Percentiles rank a stretch among this genome's conserved stretches.
phyloP scores from a whole-genome alignment of 2,888 invertebrate genomes.

The Epiperipatus broadwayi region DNA sequence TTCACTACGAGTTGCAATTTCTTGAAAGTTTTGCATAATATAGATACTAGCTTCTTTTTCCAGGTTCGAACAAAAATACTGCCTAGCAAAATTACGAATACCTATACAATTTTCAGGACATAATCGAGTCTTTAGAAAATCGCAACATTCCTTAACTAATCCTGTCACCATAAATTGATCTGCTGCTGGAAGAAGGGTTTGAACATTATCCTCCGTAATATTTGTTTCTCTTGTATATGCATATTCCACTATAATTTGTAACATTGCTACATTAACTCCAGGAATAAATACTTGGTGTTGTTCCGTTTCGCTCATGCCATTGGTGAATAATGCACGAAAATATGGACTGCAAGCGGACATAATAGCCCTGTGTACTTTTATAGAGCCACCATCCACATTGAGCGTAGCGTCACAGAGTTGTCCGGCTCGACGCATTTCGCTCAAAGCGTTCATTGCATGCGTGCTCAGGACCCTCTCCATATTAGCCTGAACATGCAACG shows the following conservation, averaged over 20 bases:
- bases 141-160: slow-evolving; percentile 57
- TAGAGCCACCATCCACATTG: slow-evolving; percentile 56
- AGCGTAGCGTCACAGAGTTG: slow-evolving; percentile 68
- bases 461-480: slow-evolving; percentile 55
- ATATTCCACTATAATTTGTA: slow-evolving; percentile 58
- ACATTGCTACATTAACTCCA: slow-evolving; percentile 53
- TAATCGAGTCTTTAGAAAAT: slow-evolving; percentile 47
- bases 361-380: slow-evolving; percentile 66
- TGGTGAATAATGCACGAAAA: slow-evolving; percentile 70
- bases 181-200: slow-evolving; percentile 52
- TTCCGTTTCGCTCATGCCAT: slow-evolving; percentile 43
- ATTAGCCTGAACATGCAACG: no score
- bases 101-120: slow-evolving; percentile 60
- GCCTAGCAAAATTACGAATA: slow-evolving; percentile 58
- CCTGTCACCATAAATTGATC: slow-evolving; percentile 72
- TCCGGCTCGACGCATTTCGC: slow-evolving; percentile 59
- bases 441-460: slow-evolving; percentile 61
- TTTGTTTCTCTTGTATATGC: slow-evolving; percentile 60
- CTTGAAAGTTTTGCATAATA: slow-evolving; percentile 47
- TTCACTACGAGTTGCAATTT: slow-evolving; percentile 46
- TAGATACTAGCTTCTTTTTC: slow-evolving; percentile 47
- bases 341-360: slow-evolving; percentile 73
- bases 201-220: slow-evolving; percentile 56
- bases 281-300: slow-evolving; percentile 51
- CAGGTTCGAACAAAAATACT: slow-evolving; percentile 50